phyloP scores from a whole-genome alignment of 2,113 vertebrate species.

The Cinclus cinclus region DNA sequence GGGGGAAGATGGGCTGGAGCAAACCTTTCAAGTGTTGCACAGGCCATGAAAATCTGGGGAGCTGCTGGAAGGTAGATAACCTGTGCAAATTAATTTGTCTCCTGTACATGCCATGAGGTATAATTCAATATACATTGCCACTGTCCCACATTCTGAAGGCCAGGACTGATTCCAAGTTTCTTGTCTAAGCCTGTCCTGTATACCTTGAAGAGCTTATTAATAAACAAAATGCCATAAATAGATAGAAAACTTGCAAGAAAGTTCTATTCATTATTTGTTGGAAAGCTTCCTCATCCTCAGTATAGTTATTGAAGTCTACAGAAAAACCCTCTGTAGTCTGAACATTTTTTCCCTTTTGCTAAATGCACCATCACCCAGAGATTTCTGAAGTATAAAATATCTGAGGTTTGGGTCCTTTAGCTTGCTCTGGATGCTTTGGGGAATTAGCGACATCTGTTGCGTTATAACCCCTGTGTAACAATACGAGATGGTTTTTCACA shows the following conservation, averaged over 20 bases:
- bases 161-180: not conserved
- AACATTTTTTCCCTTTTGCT: not conserved
- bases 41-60: not conserved
- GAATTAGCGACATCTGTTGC: not conserved
- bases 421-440: not conserved
- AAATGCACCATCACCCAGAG: not conserved
- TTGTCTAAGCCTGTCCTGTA: not conserved
- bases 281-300: not conserved
- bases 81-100: conserved; percentile 26
- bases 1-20: not conserved
- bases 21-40: conserved; percentile 30
- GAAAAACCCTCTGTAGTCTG: not conserved
- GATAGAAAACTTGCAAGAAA: not conserved
- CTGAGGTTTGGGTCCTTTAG: not conserved
- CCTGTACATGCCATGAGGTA: not conserved
- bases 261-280: not conserved
- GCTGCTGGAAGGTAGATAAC: conserved; percentile 24
- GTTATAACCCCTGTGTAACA: not conserved
- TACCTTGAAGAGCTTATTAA: not conserved
- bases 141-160: not conserved
- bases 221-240: not conserved
- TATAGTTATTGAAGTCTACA: not conserved
- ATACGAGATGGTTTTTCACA: not conserved
- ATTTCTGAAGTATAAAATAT: not conserved
- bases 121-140: not conserved